Evolutionary conservation across 2,113 vertebrate genomes (phyloP), one percentile per base, ranked within the genome.

Genomic region (Monopterus albus): DNA sequence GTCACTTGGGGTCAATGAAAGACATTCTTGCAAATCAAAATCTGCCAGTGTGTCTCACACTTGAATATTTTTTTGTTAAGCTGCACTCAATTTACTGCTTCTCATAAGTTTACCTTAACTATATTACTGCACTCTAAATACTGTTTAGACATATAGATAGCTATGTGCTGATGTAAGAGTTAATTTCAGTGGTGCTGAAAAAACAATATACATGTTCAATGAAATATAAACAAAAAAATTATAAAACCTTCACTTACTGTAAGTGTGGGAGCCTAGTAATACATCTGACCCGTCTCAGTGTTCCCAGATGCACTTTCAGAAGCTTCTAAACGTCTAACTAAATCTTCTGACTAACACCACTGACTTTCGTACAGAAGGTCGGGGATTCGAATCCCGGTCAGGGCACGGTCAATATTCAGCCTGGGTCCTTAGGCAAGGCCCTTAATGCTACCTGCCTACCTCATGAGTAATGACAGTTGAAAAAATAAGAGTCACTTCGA

Each of bases 1-100:
- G 80, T 89, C 80, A 78, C 79, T 82, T 77, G 72, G 55, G 60
- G 79, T 69, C 53, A 83, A 59, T 76, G 43, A 78, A 79, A 79
- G 81, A 58, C 40, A 72, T 63, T 43, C 53, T 39, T 3, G 14
- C 28, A n/a, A 61, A 79, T 28, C 40, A 67, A 59, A 76, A 65
- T 39, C 50, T 60, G n/a, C 31, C 38, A 70, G 65, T 58, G 73
- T 78, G 51, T 83, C 79, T 83, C 43, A 39, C 79, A 78, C 51
- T 49, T 33, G 38, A 25, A 15, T 3, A 0, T 10, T 38, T 40
- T 18, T 31, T 20, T 17, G 20, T 0, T 8, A 45, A 9, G 29
- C 23, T 46, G 23, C 20, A 39, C 18, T 28, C 15, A 6, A 20
- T 14, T 63, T 17, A 18, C 31, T 40, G 2, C 3, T 62, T 0